These are phyloP conservation scores for Ctena decussata DNA, from an alignment of 2,888 invertebrate species.

Conservation along the genomic window DNA sequence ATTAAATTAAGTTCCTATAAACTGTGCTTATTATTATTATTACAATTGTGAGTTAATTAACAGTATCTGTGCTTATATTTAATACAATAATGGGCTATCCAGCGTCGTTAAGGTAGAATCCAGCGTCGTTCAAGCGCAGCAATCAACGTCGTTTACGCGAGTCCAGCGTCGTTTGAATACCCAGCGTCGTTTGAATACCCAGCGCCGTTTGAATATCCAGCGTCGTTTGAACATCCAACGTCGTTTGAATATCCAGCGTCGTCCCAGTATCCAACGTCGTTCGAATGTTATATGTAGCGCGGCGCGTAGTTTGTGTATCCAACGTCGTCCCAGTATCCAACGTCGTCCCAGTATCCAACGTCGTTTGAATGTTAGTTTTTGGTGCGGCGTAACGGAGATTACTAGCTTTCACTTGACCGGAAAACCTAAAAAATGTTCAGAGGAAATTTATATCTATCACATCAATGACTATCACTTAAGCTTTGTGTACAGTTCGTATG, in stretches of 20 bases:
- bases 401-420: not conserved
- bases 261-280: not conserved
- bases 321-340: not conserved
- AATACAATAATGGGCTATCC: too few relatives aligned
- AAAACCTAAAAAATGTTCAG: not conserved
- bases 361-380: not conserved
- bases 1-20: too few relatives aligned
- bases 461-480: not conserved
- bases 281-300: not conserved
- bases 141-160: not conserved
- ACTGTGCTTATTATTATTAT: not conserved
- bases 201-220: not conserved
- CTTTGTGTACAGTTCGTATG: not conserved
- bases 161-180: not conserved
- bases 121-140: too few relatives aligned
- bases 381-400: not conserved
- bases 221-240: not conserved
- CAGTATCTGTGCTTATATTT: too few relatives aligned
- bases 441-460: not conserved
- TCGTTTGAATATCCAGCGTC: not conserved
- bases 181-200: not conserved
- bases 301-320: not conserved
- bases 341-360: not conserved
- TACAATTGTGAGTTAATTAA: too few relatives aligned
- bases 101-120: too few relatives aligned